These are phyloP conservation scores for Coreius guichenoti DNA, from an alignment of 2,797 vertebrate genomes.

Conservation along the genomic window DNA sequence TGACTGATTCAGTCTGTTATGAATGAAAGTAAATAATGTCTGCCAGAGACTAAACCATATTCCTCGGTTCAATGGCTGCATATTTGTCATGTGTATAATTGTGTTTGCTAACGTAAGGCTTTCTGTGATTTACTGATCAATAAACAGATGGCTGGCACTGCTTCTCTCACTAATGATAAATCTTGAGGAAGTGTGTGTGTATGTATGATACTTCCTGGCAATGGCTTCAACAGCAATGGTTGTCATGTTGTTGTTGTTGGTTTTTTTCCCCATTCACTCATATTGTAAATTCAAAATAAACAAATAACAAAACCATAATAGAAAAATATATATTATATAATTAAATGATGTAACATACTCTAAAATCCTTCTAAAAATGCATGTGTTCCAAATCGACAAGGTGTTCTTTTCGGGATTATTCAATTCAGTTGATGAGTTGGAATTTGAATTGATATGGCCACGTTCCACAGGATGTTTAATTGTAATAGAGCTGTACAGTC, in stretches of 20 bases:
- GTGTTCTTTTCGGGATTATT: not conserved
- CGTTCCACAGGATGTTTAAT: not conserved
- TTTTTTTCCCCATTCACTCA: not conserved
- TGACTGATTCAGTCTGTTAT: not conserved
- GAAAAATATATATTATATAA: not conserved
- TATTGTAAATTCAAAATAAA: not conserved
- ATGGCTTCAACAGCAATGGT: not conserved
- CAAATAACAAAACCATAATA: not conserved
- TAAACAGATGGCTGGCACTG: constrained; percentile 13
- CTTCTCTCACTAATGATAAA: not conserved
- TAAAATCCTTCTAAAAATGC: not conserved
- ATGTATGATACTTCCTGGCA: not conserved
- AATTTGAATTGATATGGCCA: constrained; percentile 1
- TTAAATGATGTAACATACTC: not conserved
- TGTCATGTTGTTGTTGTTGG: not conserved
- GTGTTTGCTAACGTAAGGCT: constrained; percentile 25
- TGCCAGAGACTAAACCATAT: not conserved
- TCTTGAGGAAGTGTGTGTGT: constrained; percentile 3
- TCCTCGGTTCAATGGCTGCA: constrained; percentile 27
- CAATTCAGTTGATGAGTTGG: not conserved
- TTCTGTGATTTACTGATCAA: constrained; percentile 42
- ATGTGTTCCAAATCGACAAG: not conserved
- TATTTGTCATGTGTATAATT: constrained; percentile 28
- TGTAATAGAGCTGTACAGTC: not conserved
- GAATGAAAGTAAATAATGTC: not conserved